phyloP scores from a whole-genome alignment of 2,888 invertebrate species.

The Nematopogon swammerdamellus region DNA sequence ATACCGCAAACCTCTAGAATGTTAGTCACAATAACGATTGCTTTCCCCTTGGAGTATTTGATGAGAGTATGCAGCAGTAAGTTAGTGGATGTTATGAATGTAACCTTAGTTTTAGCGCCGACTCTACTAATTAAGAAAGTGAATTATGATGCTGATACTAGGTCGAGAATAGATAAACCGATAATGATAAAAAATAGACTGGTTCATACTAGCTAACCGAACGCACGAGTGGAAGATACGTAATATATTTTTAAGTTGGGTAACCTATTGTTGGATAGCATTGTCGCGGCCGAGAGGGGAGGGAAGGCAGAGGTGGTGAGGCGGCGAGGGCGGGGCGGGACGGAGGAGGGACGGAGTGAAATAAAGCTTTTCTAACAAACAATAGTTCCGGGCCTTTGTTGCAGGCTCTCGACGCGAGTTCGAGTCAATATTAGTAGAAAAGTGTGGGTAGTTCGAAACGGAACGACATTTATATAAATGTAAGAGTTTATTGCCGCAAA shows the following conservation, averaged over 20 bases:
- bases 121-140: too few relatives aligned
- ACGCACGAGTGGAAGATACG: constrained; percentile 18
- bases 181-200: too few relatives aligned
- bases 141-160: too few relatives aligned
- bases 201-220: too few relatives aligned
- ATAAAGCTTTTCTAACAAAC: constrained; percentile 56
- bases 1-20: too few relatives aligned
- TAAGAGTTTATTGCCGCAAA: background rate
- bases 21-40: too few relatives aligned
- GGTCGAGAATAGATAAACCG: too few relatives aligned
- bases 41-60: too few relatives aligned
- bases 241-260: constrained; percentile 55
- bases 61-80: too few relatives aligned
- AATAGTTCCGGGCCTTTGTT: constrained; percentile 56
- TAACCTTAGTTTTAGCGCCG: too few relatives aligned
- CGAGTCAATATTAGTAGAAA: constrained; percentile 50
- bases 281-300: background rate
- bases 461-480: background rate
- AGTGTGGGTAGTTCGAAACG: background rate
- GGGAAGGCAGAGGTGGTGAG: background rate
- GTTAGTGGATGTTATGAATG: too few relatives aligned
- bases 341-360: constrained; percentile 43
- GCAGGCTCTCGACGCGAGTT: constrained; percentile 28
- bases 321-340: constrained; percentile 17
- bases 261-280: constrained; percentile 42